These are phyloP conservation scores for Halcyon badia DNA, from an alignment of 2,797 vertebrate species.

Conservation along the genomic window DNA sequence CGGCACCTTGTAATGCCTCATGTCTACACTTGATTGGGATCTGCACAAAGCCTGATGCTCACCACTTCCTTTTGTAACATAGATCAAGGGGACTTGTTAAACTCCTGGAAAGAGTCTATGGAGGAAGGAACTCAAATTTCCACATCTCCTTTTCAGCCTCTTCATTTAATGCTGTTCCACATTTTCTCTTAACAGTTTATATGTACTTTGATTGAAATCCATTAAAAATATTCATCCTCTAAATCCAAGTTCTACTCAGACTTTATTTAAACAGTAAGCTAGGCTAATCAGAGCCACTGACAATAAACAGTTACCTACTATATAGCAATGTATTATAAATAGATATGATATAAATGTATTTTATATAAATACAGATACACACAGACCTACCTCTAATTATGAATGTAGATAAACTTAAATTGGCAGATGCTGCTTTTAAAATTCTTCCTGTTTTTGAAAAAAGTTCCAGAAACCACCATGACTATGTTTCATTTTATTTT, in stretches of 20 bases:
- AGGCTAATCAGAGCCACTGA: not conserved
- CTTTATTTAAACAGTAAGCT: not conserved
- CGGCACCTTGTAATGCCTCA: not conserved
- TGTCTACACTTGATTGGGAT: fast-evolving
- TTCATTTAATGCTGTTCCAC: not conserved
- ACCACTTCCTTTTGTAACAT: too few relatives aligned
- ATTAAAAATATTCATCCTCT: not conserved
- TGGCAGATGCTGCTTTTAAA: not conserved
- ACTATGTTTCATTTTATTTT: not conserved
- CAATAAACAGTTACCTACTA: not conserved
- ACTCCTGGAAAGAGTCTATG: not conserved
- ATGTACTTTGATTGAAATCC: not conserved
- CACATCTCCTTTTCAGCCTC: not conserved
- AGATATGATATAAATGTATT: not conserved
- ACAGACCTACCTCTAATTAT: not conserved
- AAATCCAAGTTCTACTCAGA: not conserved
- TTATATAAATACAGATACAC: not conserved
- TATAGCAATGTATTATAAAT: not conserved
- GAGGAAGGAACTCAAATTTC: not conserved
- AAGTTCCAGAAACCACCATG: not conserved
- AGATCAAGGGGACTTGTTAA: not conserved
- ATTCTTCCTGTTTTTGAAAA: not conserved
- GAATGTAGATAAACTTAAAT: not conserved
- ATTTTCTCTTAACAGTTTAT: not conserved
- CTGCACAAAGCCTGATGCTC: not conserved